Evolutionary conservation across 2,797 vertebrate genomes (phyloP).

Genomic region (Ceryle rudis): DNA sequence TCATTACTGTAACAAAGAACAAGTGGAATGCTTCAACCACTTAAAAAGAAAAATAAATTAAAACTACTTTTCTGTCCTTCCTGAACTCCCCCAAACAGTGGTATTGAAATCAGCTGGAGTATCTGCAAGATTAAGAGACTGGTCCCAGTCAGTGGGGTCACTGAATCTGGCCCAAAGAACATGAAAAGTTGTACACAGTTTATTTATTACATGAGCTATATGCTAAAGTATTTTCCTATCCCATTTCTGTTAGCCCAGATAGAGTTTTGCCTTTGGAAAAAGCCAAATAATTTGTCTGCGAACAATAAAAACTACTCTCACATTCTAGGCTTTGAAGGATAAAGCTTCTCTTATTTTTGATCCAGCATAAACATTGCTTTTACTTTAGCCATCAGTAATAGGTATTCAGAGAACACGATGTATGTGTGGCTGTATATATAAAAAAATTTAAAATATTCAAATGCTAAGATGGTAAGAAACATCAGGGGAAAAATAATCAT

Average conservation of each 20-base stretch:
- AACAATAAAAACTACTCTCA: neutral
- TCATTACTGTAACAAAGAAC: neutral
- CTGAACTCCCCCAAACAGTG: neutral
- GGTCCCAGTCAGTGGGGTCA: neutral
- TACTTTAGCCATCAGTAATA: neutral
- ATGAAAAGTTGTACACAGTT: neutral
- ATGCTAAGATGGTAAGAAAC: neutral
- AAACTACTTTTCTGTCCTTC: neutral
- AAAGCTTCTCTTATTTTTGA: neutral
- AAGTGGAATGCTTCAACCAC: neutral
- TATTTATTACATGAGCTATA: neutral
- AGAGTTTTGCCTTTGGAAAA: neutral
- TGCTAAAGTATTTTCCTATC: neutral
- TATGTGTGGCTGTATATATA: neutral
- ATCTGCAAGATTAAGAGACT: neutral
- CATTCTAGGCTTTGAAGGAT: neutral
- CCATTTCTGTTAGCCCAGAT: neutral
- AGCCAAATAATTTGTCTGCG: neutral
- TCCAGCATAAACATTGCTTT: neutral
- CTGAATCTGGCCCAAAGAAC: neutral
- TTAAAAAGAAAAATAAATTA: neutral
- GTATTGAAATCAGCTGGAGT: neutral
- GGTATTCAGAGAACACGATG: neutral
- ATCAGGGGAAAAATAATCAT: neutral
- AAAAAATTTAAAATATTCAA: neutral